These are phyloP conservation scores for Zapus hudsonius DNA, from an alignment of 2,113 vertebrate genomes.

Conservation along the genomic window DNA sequence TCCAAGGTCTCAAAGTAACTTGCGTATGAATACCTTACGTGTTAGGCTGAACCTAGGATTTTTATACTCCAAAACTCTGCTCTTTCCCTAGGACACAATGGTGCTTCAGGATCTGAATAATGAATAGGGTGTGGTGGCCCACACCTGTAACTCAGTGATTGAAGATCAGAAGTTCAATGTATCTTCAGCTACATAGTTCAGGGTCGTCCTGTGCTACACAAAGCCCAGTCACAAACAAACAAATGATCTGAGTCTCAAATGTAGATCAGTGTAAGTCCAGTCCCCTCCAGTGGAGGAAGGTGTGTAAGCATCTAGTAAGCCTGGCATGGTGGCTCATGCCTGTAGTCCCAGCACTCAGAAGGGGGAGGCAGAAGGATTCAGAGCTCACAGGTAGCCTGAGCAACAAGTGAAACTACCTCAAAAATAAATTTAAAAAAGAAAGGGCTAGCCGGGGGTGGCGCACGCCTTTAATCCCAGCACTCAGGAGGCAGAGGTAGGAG, in stretches of 20 bases:
- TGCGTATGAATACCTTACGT: not conserved
- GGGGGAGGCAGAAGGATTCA: not conserved
- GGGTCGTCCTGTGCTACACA: not conserved
- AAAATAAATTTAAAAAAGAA: no score
- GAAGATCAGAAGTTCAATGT: not conserved
- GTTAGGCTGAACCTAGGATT: not conserved
- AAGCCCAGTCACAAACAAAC: not conserved
- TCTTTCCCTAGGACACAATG: not conserved
- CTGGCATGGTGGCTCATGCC: not conserved
- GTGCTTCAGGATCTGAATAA: not conserved
- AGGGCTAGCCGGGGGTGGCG: no score
- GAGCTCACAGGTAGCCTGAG: not conserved
- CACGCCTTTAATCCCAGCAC: not conserved
- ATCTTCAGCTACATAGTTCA: not conserved
- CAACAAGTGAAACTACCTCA: no score
- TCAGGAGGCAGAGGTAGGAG: not conserved
- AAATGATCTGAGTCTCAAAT: slow-evolving; percentile 12
- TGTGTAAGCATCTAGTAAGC: not conserved
- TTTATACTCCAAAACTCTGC: not conserved
- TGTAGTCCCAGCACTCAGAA: not conserved
- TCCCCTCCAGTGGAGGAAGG: not conserved
- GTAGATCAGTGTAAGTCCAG: not conserved
- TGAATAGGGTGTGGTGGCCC: not conserved
- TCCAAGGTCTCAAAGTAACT: no score
- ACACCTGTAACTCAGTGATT: not conserved